Conservation (phyloP, 2,888 invertebrate genomes). For the Esperia sulphurella region DNA sequence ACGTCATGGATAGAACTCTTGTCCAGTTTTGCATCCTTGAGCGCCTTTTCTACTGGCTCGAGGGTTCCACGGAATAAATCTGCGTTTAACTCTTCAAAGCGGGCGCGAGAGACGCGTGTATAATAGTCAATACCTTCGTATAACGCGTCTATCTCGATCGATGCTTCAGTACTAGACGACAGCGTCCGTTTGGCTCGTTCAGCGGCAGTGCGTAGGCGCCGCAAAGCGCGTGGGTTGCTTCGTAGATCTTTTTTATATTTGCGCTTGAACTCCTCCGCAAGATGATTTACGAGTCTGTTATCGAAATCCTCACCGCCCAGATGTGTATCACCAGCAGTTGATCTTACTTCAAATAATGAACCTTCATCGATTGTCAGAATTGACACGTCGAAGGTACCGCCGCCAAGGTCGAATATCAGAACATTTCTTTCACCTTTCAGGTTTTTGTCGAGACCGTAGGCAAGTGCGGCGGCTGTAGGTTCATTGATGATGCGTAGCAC, state of each 20-base stretch:
- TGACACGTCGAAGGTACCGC: constrained; percentile 89
- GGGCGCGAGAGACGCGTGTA: constrained; percentile 84
- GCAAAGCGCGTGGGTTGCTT: constrained; percentile 82
- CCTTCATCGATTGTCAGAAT: constrained; percentile 90
- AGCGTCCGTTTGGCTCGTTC: constrained; percentile 88
- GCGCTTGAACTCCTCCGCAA: constrained; percentile 84
- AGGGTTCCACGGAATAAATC: constrained; percentile 86
- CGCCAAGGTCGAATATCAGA: constrained; percentile 82
- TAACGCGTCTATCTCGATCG: constrained; percentile 86
- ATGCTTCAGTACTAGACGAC: constrained; percentile 87
- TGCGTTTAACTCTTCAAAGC: constrained; percentile 87
- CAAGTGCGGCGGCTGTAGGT: constrained; percentile 87
- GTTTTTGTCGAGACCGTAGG: constrained; percentile 85
- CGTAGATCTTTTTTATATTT: constrained; percentile 85
- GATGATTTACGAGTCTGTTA: constrained; percentile 82
- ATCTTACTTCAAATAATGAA: constrained; percentile 86
- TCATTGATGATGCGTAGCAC: constrained; percentile 91
- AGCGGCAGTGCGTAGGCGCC: constrained; percentile 86
- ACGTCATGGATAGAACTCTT: constrained; percentile 87
- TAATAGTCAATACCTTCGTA: constrained; percentile 85
- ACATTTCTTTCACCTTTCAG: constrained; percentile 82
- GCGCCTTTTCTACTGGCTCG: constrained; percentile 87
- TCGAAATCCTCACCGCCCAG: constrained; percentile 87
- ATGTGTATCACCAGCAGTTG: constrained; percentile 92
- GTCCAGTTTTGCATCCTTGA: constrained; percentile 88